A percentile compares a stretch with the other conserved stretches of the same genome.
Conservation (phyloP, 1,140 invertebrate genomes). For the Coenobita brevimanus region DNA sequence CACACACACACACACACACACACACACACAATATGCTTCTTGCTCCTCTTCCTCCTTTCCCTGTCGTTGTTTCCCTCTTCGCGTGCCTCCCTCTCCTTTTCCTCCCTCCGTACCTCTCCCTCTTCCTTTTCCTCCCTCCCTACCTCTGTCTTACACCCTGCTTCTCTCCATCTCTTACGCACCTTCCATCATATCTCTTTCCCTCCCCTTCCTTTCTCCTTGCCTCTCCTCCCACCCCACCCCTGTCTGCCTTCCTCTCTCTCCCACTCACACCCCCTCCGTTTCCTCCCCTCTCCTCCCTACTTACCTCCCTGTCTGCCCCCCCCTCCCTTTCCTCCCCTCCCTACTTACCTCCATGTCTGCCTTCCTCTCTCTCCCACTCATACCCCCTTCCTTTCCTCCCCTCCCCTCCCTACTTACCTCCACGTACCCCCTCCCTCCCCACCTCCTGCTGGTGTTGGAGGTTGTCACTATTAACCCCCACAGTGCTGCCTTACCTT, state of each 20-base stretch:
- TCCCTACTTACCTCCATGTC: not conserved
- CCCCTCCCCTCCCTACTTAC: not conserved
- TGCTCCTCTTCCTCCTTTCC: not conserved
- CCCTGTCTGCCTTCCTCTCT: not conserved
- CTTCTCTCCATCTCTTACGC: not conserved
- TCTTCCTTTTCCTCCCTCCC: not conserved
- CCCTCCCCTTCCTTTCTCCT: not conserved
- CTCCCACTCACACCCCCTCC: not conserved
- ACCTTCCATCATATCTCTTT: not conserved
- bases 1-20: not conserved
- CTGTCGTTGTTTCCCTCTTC: not conserved
- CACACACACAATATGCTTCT: not conserved
- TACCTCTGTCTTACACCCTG: not conserved
- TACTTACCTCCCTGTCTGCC: not conserved
- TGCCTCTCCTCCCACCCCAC: not conserved
- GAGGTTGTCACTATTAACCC: too few relatives aligned
- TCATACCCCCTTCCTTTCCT: not conserved
- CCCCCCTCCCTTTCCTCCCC: not conserved
- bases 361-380: not conserved
- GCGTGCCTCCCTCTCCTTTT: not conserved
- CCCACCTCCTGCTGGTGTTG: too few relatives aligned
- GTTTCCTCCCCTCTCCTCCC: not conserved
- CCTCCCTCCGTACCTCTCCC: not conserved
- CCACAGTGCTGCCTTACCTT: too few relatives aligned
- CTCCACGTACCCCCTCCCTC: not conserved